phyloP scores from a whole-genome alignment of 2,797 vertebrate genomes.

The Aratinga solstitialis region DNA sequence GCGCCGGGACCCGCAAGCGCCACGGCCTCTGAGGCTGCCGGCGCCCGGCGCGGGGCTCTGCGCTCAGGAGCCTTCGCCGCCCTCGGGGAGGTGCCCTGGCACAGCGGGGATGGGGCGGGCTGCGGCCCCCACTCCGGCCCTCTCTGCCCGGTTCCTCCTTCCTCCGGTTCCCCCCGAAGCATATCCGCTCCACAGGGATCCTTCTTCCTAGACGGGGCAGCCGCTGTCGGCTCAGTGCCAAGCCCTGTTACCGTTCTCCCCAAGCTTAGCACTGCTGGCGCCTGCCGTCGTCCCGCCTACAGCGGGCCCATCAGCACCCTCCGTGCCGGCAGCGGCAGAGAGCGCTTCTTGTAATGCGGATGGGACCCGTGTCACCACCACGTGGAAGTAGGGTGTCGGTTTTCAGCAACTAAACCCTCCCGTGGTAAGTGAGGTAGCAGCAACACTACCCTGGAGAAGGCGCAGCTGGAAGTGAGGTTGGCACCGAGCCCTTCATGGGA shows the following conservation, averaged over 20 bases:
- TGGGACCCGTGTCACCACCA: not conserved
- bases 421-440: constrained; percentile 15
- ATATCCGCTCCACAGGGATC: not conserved
- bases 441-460: constrained; percentile 43
- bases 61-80: not conserved
- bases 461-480: not conserved
- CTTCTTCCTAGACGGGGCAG: not conserved
- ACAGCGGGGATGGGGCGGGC: not conserved
- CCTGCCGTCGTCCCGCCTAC: not conserved
- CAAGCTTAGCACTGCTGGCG: not conserved
- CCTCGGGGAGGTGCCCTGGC: not conserved
- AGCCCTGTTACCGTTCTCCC: not conserved
- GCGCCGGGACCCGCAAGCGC: constrained; percentile 82
- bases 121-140: not conserved
- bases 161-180: not conserved
- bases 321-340: not conserved
- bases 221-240: not conserved
- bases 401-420: not conserved
- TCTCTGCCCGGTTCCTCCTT: not conserved
- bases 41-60: not conserved
- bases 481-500: not conserved
- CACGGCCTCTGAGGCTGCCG: constrained; percentile 74
- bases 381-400: not conserved
- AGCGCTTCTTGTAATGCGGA: not conserved
- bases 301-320: not conserved